Conservation (phyloP, 37 sponge, comb jelly and placozoan species). For the Spongilla lacustris region DNA sequence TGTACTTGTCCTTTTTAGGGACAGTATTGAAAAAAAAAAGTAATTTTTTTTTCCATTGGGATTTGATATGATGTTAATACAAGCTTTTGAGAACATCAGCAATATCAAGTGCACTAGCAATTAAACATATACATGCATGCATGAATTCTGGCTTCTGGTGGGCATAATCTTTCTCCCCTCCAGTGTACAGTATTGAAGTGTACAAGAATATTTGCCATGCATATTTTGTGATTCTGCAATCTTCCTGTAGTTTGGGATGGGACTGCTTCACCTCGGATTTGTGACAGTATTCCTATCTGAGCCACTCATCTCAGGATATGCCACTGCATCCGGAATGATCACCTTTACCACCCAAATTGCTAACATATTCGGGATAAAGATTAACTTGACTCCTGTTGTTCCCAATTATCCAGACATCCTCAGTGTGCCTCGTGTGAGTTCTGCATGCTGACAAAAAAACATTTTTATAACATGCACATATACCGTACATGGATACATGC, state of each 20-base stretch:
- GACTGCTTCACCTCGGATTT: slow-evolving; percentile 63
- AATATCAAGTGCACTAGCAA: no score
- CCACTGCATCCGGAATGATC: slow-evolving; percentile 80
- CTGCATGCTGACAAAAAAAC: not conserved
- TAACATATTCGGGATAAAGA: slow-evolving; percentile 59
- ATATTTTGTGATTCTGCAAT: not conserved
- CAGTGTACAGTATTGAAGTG: no score
- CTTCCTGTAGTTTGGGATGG: slow-evolving; percentile 46
- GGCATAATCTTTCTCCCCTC: no score
- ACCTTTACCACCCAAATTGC: slow-evolving; percentile 77
- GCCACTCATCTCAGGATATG: slow-evolving; percentile 74
- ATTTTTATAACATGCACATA: no score
- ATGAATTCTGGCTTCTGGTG: no score
- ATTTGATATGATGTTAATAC: no score
- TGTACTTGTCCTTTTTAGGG: no score
- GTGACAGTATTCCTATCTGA: slow-evolving; percentile 74
- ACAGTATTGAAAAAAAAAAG: no score
- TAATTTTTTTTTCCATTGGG: no score
- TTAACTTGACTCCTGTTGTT: slow-evolving; percentile 8
- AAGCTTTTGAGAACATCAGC: no score
- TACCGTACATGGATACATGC: no score
- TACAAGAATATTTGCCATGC: not conserved
- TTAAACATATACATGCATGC: no score
- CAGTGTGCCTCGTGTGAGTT: not conserved
- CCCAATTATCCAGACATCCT: slow-evolving; percentile 37